Conservation (phyloP, 2,113 vertebrate species). For the Gopherus evgoodei region DNA sequence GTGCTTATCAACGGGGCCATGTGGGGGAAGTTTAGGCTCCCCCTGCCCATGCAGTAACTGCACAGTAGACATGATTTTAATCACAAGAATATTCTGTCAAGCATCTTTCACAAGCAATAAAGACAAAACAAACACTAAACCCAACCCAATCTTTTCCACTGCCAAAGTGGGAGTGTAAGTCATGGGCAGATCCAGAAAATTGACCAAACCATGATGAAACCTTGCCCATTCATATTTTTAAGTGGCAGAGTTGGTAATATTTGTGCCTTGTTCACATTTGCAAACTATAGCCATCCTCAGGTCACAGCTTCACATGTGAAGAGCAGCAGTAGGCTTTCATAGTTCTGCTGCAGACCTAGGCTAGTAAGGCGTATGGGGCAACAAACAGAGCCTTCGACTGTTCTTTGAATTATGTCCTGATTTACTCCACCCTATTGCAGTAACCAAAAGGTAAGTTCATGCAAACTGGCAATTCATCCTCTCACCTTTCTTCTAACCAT, state of each 20-base stretch:
- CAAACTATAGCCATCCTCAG: fast-evolving
- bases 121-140: not conserved
- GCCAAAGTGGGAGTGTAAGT: not conserved
- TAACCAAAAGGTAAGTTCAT: not conserved
- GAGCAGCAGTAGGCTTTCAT: fast-evolving
- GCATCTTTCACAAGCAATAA: not conserved
- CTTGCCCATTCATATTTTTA: not conserved
- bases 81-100: not conserved
- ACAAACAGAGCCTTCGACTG: not conserved
- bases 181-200: not conserved
- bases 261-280: fast-evolving
- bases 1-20: too few relatives aligned
- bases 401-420: not conserved
- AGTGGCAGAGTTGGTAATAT: not conserved
- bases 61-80: not conserved
- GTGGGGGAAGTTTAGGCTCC: not conserved
- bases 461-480: not conserved
- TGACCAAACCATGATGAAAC: not conserved
- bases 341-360: not conserved
- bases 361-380: not conserved
- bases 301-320: not conserved
- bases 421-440: not conserved
- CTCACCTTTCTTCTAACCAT: conserved; percentile 22
- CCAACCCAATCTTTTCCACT: not conserved
- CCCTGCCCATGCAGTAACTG: not conserved